Evolutionary conservation across 2,888 invertebrate genomes (phyloP).

Genomic region (Drepanosiphum platanoidis): DNA sequence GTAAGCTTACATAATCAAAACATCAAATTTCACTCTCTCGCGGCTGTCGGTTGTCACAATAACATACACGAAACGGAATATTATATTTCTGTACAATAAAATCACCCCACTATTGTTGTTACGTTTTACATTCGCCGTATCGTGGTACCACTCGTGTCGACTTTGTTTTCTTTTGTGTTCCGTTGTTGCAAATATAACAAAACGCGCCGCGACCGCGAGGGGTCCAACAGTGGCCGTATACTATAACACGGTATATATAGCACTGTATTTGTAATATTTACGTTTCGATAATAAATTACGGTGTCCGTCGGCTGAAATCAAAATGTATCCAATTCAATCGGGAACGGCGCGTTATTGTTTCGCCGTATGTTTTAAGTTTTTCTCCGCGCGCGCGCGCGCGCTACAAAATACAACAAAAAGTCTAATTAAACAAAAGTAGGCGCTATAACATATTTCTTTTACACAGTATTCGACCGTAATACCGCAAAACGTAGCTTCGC

Average conservation of each 20-base stretch:
- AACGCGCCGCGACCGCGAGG: neutral
- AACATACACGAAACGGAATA: neutral
- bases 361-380: neutral
- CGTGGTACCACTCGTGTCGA: neutral
- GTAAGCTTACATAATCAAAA: neutral
- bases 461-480: too few species aligned
- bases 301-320: neutral
- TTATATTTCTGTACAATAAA: neutral
- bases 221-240: neutral
- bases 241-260: neutral
- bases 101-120: neutral
- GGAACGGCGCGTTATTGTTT: neutral
- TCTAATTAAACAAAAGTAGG: too few species aligned
- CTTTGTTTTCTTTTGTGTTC: constrained; percentile 5
- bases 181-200: too few species aligned
- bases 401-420: too few species aligned
- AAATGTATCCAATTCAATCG: neutral
- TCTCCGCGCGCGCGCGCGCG: neutral
- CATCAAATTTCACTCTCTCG: neutral
- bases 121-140: neutral
- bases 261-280: neutral
- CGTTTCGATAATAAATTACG: neutral
- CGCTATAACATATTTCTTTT: too few species aligned
- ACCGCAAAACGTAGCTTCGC: too few species aligned
- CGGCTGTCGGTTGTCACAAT: neutral